phyloP scores from a whole-genome alignment of 2,888 invertebrate genomes.

The Rhamnusium bicolor region DNA sequence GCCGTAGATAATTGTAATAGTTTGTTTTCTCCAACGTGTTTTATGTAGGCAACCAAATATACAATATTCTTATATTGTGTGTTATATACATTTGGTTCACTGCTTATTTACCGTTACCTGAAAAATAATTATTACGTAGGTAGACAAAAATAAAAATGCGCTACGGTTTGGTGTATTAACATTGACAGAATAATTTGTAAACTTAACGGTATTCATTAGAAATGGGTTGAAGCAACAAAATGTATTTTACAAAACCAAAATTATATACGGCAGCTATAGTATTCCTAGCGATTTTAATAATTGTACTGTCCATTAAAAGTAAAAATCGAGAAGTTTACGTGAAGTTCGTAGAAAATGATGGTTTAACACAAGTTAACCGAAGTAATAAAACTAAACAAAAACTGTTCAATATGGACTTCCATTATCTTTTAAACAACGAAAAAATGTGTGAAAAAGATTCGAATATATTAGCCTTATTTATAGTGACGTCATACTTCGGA shows the following conservation, averaged over 20 bases:
- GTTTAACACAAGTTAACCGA: not conserved
- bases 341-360: slow-evolving; percentile 4
- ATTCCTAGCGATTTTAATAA: not conserved
- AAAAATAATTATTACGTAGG: not conserved
- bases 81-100: not conserved
- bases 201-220: too few species aligned
- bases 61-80: not conserved
- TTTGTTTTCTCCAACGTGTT: too few species aligned
- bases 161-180: too few species aligned
- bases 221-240: slow-evolving; percentile 16
- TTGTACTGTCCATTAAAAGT: slow-evolving; percentile 3
- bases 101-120: slow-evolving; percentile 10
- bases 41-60: not conserved
- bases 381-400: slow-evolving; percentile 32
- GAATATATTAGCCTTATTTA: slow-evolving; percentile 69
- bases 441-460: slow-evolving; percentile 52
- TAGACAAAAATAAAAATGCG: slow-evolving; percentile 18
- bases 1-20: too few species aligned
- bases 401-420: slow-evolving; percentile 61
- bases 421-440: slow-evolving; percentile 59
- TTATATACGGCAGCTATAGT: not conserved
- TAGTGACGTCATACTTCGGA: slow-evolving; percentile 85
- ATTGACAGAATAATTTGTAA: too few species aligned
- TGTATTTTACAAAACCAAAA: slow-evolving; percentile 22
- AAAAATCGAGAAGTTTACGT: not conserved